A percentile compares a stretch with the other conserved stretches of the same genome.
These are phyloP conservation scores for Pipistrellus pipistrellus DNA, from an alignment of 2,797 vertebrate genomes.

Conservation along the genomic window DNA sequence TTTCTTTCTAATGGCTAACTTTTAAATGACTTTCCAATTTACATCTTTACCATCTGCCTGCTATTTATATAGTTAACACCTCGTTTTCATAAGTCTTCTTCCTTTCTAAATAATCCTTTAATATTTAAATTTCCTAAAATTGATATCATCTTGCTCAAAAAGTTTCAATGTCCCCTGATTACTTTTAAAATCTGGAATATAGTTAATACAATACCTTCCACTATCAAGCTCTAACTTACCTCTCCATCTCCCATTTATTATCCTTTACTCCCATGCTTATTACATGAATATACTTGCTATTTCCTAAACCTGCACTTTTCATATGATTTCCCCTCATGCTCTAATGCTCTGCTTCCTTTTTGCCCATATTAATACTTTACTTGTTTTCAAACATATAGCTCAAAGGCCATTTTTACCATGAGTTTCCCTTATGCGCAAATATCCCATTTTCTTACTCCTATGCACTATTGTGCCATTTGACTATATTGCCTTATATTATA, in stretches of 20 bases:
- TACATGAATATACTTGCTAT: neutral
- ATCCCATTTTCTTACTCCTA: neutral
- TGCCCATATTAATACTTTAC: neutral
- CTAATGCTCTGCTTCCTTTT: constrained; percentile 5
- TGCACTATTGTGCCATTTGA: neutral
- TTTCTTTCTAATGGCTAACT: neutral
- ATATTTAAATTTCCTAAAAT: neutral
- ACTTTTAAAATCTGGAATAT: neutral
- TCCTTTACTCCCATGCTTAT: neutral
- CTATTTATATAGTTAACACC: neutral
- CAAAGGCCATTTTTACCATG: neutral
- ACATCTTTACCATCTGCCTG: neutral
- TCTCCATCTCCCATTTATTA: neutral
- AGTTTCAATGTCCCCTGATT: neutral
- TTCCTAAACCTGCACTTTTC: constrained; percentile 14
- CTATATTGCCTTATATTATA: neutral
- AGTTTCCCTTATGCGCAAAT: neutral
- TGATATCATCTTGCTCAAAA: constrained; percentile 21
- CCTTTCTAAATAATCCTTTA: constrained; percentile 19
- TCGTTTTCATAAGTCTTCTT: neutral
- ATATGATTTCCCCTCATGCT: neutral
- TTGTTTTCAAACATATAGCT: constrained; percentile 39
- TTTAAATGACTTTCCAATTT: neutral
- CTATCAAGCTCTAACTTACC: neutral
- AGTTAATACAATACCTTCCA: neutral